Evolutionary conservation across 2,888 invertebrate genomes (phyloP).

Genomic region (Leptothorax acervorum): DNA sequence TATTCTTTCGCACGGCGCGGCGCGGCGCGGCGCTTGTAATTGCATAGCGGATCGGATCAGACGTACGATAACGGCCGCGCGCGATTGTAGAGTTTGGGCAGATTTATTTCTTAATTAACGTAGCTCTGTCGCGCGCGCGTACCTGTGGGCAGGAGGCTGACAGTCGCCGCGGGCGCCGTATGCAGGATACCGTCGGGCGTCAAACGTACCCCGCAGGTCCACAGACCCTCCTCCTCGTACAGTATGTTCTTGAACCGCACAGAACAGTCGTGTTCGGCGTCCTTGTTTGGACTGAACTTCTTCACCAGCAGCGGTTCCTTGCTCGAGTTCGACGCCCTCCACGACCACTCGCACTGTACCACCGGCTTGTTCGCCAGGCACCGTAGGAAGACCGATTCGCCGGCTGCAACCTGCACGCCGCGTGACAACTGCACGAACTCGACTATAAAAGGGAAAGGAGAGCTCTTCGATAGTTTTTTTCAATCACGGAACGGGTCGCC

Average conservation of each 20-base stretch:
- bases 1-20: not conserved
- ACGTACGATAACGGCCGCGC: not conserved
- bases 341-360: slow-evolving; percentile 84
- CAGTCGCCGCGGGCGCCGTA: slow-evolving; percentile 83
- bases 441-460: slow-evolving; percentile 74
- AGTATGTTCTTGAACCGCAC: slow-evolving; percentile 83
- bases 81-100: not conserved
- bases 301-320: slow-evolving; percentile 80
- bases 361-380: slow-evolving; percentile 84
- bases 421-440: slow-evolving; percentile 84
- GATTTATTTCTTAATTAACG: slow-evolving; percentile 38
- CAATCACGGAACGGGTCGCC: not conserved
- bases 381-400: slow-evolving; percentile 82
- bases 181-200: slow-evolving; percentile 80
- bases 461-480: slow-evolving; percentile 29
- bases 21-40: not conserved
- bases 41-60: not conserved
- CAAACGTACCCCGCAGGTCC: slow-evolving; percentile 84
- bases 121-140: slow-evolving; percentile 47
- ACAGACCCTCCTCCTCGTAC: slow-evolving; percentile 84
- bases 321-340: slow-evolving; percentile 82
- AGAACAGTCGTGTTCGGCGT: slow-evolving; percentile 83
- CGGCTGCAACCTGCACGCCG: slow-evolving; percentile 83
- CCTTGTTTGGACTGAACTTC: slow-evolving; percentile 81
- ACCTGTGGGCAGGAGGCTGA: slow-evolving; percentile 83